Evolutionary conservation across 2,888 invertebrate genomes (phyloP).

Genomic region (Limnephilus marmoratus): DNA sequence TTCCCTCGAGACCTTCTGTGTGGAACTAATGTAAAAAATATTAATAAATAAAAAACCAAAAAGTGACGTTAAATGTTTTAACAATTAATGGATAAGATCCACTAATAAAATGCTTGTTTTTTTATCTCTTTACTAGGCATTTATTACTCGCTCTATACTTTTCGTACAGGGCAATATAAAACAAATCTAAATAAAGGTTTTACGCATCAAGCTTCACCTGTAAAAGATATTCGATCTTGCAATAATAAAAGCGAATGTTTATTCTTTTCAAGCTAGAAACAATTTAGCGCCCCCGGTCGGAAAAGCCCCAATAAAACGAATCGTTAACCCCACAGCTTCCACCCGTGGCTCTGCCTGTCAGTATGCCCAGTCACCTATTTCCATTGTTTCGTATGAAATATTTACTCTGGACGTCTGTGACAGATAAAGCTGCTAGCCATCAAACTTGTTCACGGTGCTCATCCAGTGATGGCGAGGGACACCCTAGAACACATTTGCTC

Average conservation of each 20-base stretch:
- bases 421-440: slow-evolving; percentile 25
- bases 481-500: not conserved
- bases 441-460: slow-evolving; percentile 18
- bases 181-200: slow-evolving; percentile 2
- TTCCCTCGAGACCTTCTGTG: no score
- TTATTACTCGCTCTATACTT: not conserved
- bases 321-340: not conserved
- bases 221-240: not conserved
- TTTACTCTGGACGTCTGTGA: slow-evolving; percentile 42
- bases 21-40: no score
- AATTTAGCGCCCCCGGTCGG: not conserved
- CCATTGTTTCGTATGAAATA: slow-evolving; percentile 37
- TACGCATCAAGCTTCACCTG: not conserved
- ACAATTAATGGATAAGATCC: not conserved
- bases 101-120: not conserved
- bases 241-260: slow-evolving; percentile 9
- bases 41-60: no score
- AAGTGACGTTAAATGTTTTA: no score
- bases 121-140: not conserved
- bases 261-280: slow-evolving; percentile 3
- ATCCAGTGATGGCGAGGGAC: not conserved
- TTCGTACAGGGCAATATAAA: not conserved
- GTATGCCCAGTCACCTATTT: not conserved
- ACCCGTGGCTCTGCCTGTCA: not conserved
- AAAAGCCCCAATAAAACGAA: slow-evolving; percentile 23